Conservation (phyloP, 2,888 invertebrate species). For the Lucinisca nassula region DNA sequence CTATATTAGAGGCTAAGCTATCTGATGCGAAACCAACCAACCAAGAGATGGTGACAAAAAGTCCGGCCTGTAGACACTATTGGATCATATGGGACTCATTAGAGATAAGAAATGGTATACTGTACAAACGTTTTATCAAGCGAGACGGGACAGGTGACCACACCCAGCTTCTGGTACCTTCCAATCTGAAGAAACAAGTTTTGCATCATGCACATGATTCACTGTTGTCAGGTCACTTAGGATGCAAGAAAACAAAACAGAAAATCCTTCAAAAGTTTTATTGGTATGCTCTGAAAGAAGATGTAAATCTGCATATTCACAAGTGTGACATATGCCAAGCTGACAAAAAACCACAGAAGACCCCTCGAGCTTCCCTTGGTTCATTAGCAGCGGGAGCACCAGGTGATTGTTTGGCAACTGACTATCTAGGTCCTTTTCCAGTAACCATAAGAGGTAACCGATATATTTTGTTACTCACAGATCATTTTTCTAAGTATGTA, state of each 20-base stretch:
- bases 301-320: neutral
- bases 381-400: constrained; percentile 94
- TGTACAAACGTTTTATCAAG: neutral
- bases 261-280: constrained; percentile 31
- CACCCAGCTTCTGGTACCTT: constrained; percentile 10
- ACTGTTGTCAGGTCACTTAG: constrained; percentile 32
- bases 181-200: neutral
- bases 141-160: constrained; percentile 2
- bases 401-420: constrained; percentile 34
- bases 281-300: constrained; percentile 27
- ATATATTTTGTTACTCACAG: constrained; percentile 44
- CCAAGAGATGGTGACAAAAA: neutral
- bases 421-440: constrained; percentile 55
- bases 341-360: constrained; percentile 28
- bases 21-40: neutral
- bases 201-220: constrained; percentile 23
- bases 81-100: constrained; percentile 29
- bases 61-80: constrained; percentile 37
- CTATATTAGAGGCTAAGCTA: neutral
- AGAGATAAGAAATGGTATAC: neutral
- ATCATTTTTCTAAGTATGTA: constrained; percentile 55
- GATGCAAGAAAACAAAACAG: constrained; percentile 28
- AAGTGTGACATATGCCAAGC: constrained; percentile 38
- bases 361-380: constrained; percentile 25
- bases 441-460: constrained; percentile 32